Evolutionary conservation across 2,888 invertebrate species (phyloP).

Genomic region (Eucriotettix oculatus): DNA sequence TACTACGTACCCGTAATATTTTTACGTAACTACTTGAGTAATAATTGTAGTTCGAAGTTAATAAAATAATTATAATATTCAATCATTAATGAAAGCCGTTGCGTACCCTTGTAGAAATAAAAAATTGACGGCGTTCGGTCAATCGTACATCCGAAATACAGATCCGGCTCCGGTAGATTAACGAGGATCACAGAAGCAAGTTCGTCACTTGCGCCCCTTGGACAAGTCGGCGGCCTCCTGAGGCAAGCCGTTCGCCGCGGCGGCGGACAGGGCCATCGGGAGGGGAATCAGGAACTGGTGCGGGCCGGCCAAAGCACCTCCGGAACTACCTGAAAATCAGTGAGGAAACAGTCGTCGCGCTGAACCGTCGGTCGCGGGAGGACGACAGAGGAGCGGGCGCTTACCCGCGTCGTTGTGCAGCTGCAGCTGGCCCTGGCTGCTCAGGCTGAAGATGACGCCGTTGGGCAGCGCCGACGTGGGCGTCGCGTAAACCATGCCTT

Average conservation of each 20-base stretch:
- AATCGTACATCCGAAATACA: no score
- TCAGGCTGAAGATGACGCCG: conserved; percentile 27
- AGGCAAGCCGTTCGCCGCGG: conserved; percentile 23
- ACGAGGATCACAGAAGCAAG: no score
- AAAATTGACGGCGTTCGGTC: no score
- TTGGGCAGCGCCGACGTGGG: conserved; percentile 22
- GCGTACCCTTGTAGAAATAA: no score
- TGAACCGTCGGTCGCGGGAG: neutral
- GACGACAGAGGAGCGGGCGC: neutral
- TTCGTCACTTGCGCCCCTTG: conserved; percentile 11
- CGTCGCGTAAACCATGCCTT: conserved; percentile 30
- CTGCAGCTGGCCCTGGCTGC: conserved; percentile 8
- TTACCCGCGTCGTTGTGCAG: conserved; percentile 5
- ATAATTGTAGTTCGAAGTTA: no score
- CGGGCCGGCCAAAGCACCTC: neutral
- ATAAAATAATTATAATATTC: no score
- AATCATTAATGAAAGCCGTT: no score
- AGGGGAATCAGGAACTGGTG: conserved; percentile 47
- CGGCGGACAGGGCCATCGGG: conserved; percentile 44
- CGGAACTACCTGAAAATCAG: neutral
- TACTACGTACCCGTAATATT: no score
- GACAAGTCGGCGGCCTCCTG: conserved; percentile 11
- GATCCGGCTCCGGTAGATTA: no score
- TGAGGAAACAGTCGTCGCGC: neutral
- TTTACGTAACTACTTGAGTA: no score